These are phyloP conservation scores for Octodon degus DNA, from an alignment of 2,113 vertebrate genomes.

Conservation along the genomic window DNA sequence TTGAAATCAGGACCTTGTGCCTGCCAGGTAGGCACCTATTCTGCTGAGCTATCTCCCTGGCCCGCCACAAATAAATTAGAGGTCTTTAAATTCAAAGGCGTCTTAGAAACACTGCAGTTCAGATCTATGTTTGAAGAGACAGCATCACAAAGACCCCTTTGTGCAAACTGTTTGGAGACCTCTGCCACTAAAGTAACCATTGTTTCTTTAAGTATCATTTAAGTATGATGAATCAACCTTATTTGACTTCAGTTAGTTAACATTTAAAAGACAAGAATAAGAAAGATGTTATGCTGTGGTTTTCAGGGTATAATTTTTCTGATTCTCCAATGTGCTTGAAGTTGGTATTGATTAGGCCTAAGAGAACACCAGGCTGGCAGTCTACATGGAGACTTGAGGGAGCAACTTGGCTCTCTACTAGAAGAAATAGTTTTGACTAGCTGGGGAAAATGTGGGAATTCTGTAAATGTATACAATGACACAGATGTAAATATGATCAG, in stretches of 20 bases:
- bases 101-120: neutral
- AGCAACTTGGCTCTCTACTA: neutral
- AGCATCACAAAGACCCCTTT: neutral
- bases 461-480: neutral
- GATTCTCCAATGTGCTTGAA: neutral
- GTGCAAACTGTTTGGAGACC: neutral
- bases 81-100: neutral
- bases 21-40: too few relatives aligned
- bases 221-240: neutral
- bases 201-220: neutral
- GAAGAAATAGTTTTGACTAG: neutral
- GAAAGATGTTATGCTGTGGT: neutral
- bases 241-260: neutral
- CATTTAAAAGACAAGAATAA: neutral
- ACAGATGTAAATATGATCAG: neutral
- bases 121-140: neutral
- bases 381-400: neutral
- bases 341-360: neutral
- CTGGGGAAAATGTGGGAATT: neutral
- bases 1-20: too few relatives aligned
- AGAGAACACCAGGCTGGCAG: neutral
- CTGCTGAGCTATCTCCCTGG: too few relatives aligned
- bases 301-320: conserved; percentile 42
- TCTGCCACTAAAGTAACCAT: neutral
- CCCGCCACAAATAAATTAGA: neutral